Percentiles rank a stretch among this genome's conserved stretches.
phyloP scores from a whole-genome alignment of 2,113 vertebrate genomes.

The Pantherophis guttatus region DNA sequence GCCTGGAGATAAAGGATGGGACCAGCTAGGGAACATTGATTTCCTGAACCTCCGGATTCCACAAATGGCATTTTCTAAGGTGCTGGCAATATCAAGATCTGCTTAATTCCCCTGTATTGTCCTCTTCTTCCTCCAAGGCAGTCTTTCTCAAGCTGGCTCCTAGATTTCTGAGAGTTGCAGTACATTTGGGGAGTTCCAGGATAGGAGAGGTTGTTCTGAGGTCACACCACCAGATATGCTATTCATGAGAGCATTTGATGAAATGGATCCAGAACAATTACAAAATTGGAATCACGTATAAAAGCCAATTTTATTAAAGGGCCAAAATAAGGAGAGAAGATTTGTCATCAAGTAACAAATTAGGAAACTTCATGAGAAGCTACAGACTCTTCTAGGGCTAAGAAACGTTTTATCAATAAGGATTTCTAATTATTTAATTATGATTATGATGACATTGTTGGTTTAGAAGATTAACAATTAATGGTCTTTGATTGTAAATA shows the following conservation, averaged over 20 bases:
- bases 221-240: background rate
- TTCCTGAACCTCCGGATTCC: background rate
- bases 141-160: background rate
- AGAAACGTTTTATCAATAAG: background rate
- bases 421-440: background rate
- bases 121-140: background rate
- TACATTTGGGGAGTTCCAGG: background rate
- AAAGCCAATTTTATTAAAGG: background rate
- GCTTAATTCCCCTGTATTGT: background rate
- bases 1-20: background rate
- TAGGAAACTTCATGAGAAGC: background rate
- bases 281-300: background rate
- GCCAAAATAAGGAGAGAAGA: background rate
- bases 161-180: background rate
- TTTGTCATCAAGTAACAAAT: background rate
- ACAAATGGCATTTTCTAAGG: background rate
- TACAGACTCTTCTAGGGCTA: fast-evolving
- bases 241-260: background rate
- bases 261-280: background rate
- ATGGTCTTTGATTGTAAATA: fast-evolving
- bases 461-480: background rate
- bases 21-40: background rate
- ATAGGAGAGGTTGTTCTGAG: background rate
- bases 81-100: background rate
- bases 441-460: background rate